Percentiles rank a stretch among this genome's conserved stretches.
These are phyloP conservation scores for Eupithecia tripunctaria DNA, from an alignment of 2,888 invertebrate genomes.

Conservation along the genomic window DNA sequence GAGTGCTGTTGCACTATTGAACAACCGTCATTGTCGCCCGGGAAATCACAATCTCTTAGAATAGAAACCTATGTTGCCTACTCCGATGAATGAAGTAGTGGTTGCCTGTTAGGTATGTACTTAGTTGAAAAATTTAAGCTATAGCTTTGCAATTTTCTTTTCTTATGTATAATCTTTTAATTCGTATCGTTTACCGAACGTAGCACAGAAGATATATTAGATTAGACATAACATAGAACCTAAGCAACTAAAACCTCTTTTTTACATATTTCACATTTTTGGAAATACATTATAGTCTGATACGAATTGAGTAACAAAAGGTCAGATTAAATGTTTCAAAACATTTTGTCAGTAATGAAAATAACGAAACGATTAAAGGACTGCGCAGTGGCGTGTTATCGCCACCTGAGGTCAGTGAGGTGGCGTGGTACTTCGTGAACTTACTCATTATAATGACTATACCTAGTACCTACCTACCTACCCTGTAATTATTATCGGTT, in stretches of 20 bases:
- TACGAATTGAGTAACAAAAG: background rate
- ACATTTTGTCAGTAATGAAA: conserved; percentile 23
- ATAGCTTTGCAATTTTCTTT: background rate
- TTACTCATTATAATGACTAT: conserved; percentile 35
- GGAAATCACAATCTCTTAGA: too few relatives aligned
- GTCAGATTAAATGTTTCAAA: conserved; percentile 13
- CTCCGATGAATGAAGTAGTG: too few relatives aligned
- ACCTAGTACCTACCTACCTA: background rate
- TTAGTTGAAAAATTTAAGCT: background rate
- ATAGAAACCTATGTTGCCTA: too few relatives aligned
- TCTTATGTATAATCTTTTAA: background rate
- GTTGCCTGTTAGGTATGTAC: too few relatives aligned
- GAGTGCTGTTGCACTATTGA: background rate
- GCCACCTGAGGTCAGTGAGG: conserved; percentile 60
- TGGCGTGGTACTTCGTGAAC: conserved; percentile 48
- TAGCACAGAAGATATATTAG: background rate
- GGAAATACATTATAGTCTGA: background rate
- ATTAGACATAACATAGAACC: background rate
- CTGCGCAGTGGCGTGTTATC: conserved; percentile 57
- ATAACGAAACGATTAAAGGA: conserved; percentile 56
- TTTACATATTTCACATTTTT: background rate
- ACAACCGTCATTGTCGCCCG: background rate
- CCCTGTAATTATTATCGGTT: conserved; percentile 49
- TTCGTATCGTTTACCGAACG: background rate
- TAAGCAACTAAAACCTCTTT: background rate